A percentile compares a stretch with the other conserved stretches of the same genome.
These are phyloP conservation scores for Urechis unicinctus DNA, from an alignment of 2,888 invertebrate genomes.

Conservation along the genomic window DNA sequence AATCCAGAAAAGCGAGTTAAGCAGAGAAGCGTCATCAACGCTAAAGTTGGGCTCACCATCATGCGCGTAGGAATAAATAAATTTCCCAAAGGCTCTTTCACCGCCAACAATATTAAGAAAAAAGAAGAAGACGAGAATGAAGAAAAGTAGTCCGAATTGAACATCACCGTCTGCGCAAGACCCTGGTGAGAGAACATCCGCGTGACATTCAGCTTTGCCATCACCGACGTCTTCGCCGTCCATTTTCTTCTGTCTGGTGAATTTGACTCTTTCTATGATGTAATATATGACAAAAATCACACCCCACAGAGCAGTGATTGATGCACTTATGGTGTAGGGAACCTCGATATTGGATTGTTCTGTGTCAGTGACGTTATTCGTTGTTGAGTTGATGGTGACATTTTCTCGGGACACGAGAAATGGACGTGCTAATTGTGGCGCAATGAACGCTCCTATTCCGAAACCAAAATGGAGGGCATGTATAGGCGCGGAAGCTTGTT, in stretches of 20 bases:
- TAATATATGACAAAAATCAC: conserved; percentile 22
- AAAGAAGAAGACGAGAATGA: conserved; percentile 23
- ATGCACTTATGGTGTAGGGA: conserved; percentile 22
- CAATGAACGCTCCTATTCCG: conserved; percentile 30
- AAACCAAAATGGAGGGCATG: conserved; percentile 31
- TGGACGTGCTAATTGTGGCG: conserved; percentile 27
- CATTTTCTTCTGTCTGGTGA: neutral
- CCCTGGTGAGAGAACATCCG: conserved; percentile 3
- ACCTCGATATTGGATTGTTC: too few species aligned
- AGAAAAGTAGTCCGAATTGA: conserved; percentile 23
- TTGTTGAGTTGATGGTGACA: neutral
- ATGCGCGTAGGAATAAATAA: conserved; percentile 27
- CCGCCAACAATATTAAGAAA: conserved; percentile 26
- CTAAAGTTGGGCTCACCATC: conserved; percentile 24
- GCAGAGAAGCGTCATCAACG: conserved; percentile 22
- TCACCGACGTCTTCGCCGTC: neutral
- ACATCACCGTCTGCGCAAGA: conserved; percentile 24
- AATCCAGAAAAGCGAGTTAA: conserved; percentile 31
- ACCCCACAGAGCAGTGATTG: conserved; percentile 16
- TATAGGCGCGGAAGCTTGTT: conserved; percentile 27
- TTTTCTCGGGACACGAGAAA: conserved; percentile 23
- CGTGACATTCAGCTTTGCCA: neutral
- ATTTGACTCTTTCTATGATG: conserved; percentile 4
- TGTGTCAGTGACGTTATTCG: too few species aligned
- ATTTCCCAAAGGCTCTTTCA: conserved; percentile 27